A percentile compares a stretch with the other conserved stretches of the same genome.
Conservation (phyloP, 2,888 invertebrate genomes). For the Teinopalpus imperialis region DNA sequence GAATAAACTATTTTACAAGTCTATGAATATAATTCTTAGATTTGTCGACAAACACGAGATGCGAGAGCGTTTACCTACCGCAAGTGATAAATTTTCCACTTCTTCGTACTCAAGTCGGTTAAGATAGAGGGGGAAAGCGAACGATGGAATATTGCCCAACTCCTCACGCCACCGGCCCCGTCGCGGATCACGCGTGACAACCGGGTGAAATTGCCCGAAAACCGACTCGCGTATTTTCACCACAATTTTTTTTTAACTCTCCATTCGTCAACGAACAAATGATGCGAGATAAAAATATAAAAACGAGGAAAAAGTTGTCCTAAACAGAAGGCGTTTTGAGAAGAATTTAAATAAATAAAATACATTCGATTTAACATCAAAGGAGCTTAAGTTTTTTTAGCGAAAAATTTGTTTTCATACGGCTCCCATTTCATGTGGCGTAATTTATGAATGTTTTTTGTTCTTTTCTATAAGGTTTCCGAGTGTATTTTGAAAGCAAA, state of each 20-base stretch:
- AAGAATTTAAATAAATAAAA: slow-evolving; percentile 18
- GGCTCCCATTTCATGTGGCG: too few relatives aligned
- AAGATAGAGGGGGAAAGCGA: slow-evolving; percentile 2
- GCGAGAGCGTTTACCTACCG: too few relatives aligned
- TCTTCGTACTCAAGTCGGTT: too few relatives aligned
- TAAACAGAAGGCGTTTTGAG: background rate
- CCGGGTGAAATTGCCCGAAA: slow-evolving; percentile 43
- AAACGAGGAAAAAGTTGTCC: slow-evolving; percentile 7
- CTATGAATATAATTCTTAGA: too few relatives aligned
- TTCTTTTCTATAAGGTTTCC: too few relatives aligned
- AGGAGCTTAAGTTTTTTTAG: slow-evolving; percentile 3
- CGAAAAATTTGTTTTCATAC: background rate
- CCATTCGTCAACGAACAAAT: slow-evolving; percentile 15
- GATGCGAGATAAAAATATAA: slow-evolving; percentile 16
- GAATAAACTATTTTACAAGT: too few relatives aligned
- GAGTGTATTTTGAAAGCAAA: too few relatives aligned
- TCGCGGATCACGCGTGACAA: slow-evolving; percentile 34
- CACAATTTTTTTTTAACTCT: slow-evolving; percentile 4
- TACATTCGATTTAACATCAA: slow-evolving; percentile 20
- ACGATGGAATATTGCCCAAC: too few relatives aligned
- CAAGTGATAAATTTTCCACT: too few relatives aligned
- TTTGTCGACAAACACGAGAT: too few relatives aligned
- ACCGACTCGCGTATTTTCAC: slow-evolving; percentile 33
- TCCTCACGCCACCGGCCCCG: too few relatives aligned
- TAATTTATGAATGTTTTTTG: too few relatives aligned